phyloP scores from a whole-genome alignment of 2,888 invertebrate genomes.

The Cosmia trapezina region DNA sequence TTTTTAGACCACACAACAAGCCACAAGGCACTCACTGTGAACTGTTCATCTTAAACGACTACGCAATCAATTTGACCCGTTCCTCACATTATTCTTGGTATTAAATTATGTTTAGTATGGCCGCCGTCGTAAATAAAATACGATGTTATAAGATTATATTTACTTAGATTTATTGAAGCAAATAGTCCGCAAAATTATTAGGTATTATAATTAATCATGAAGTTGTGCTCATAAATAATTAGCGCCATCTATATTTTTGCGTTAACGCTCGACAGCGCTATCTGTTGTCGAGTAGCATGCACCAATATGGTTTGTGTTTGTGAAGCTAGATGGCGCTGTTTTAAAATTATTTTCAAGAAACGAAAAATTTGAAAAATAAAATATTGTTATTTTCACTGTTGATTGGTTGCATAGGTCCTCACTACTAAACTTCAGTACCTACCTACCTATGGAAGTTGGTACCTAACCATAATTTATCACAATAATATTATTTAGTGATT shows the following conservation, averaged over 20 bases:
- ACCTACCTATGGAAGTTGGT: background rate
- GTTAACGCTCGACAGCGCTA: slow-evolving; percentile 67
- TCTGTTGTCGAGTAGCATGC: slow-evolving; percentile 77
- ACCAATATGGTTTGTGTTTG: background rate
- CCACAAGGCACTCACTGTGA: slow-evolving; percentile 69
- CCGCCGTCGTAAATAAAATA: slow-evolving; percentile 5
- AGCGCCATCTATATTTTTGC: slow-evolving; percentile 59
- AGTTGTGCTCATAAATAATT: background rate
- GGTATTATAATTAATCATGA: background rate
- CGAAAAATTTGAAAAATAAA: background rate
- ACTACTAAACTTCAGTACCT: background rate
- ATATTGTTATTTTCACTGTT: background rate
- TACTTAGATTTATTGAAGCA: background rate
- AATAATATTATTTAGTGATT: too few relatives aligned
- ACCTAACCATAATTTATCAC: background rate
- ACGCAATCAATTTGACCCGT: slow-evolving; percentile 88
- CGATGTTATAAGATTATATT: slow-evolving; percentile 18
- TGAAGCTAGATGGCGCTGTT: slow-evolving; percentile 64
- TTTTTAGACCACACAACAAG: slow-evolving; percentile 81
- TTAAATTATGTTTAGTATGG: slow-evolving; percentile 48
- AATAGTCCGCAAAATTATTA: slow-evolving; percentile 1
- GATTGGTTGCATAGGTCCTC: background rate
- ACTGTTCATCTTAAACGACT: slow-evolving; percentile 78
- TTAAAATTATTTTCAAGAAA: background rate
- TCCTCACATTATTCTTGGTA: slow-evolving; percentile 77